Base-by-base conservation (phyloP, 2,113 vertebrate species). In the Rhinogobius similis region DNA sequence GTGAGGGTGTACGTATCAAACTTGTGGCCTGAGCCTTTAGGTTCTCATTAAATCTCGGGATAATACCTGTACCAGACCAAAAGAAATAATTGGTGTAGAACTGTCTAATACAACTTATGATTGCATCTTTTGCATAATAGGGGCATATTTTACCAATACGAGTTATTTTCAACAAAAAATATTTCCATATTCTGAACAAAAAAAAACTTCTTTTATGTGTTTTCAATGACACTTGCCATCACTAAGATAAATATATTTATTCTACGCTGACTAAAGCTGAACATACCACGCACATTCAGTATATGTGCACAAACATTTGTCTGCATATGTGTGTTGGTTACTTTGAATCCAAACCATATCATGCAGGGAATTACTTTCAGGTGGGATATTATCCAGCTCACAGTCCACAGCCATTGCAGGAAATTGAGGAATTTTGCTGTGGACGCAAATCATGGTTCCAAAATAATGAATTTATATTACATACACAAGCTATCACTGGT, bases 341-440 rank as follows among this genome's bases (percentile, higher is more conserved):
- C 76, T 55, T 48, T 29, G 58, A 80, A 76, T 70, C 65, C 67
- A 68, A 80, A 70, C 63, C 29, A 59, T 78, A 77, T 72, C 68
- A 71, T 46, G 70, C 76, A 70, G 44, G 71, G 78, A 86, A 83
- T 86, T 66, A 70, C 65, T 81, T 72, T 90, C 85, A 91, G 81
- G 82, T 87, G 85, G 69, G 70, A 78, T 85, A 76, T 83, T 79
- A 87, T 84, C 53, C 48, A 29, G 67, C 75, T 75, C 70, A 62
- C 74, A 69, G 78, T 71, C 77, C 62, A 16, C 68, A 68, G 70
- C 79, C 46, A 68, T 72, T 80, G 69, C 84, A 91, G 90, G 90
- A 93, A 90, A 92, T 89, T 90, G 76, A 73, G 79, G 75, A 80
- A 86, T 86, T 85, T 86, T 81, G 67, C 76, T 74, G 69, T 70